A percentile compares a stretch with the other conserved stretches of the same genome.
phyloP scores from a whole-genome alignment of 2,113 vertebrate genomes.

The Rhinoptilus africanus region DNA sequence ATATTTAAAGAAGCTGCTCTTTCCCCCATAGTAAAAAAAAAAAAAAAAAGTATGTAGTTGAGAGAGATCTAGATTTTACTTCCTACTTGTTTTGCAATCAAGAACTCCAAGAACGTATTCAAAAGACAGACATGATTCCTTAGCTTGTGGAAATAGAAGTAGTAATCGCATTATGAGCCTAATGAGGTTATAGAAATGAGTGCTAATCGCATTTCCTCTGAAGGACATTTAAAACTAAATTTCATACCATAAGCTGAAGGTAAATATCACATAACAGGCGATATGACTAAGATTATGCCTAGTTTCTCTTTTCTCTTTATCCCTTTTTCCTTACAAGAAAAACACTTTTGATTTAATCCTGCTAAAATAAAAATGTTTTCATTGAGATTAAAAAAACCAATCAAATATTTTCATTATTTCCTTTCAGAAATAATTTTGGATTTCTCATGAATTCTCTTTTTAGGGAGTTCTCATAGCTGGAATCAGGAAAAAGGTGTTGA shows the following conservation, averaged over 20 bases:
- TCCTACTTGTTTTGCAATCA: not conserved
- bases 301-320: not conserved
- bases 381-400: not conserved
- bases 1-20: not conserved
- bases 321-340: not conserved
- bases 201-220: not conserved
- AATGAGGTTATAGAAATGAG: not conserved
- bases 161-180: conserved; percentile 7
- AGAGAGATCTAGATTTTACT: not conserved
- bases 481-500: not conserved
- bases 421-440: not conserved
- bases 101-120: not conserved
- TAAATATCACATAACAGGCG: not conserved
- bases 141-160: not conserved
- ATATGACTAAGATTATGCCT: not conserved
- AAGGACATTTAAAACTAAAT: conserved; percentile 11
- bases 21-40: not conserved
- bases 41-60: not conserved
- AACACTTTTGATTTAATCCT: not conserved
- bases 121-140: not conserved
- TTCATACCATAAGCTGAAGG: not conserved
- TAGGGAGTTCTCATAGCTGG: not conserved
- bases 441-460: not conserved
- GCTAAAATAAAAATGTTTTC: not conserved
- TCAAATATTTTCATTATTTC: not conserved